Evolutionary conservation across 2,797 vertebrate genomes (phyloP).

Genomic region (Acropternis orthonyx): DNA sequence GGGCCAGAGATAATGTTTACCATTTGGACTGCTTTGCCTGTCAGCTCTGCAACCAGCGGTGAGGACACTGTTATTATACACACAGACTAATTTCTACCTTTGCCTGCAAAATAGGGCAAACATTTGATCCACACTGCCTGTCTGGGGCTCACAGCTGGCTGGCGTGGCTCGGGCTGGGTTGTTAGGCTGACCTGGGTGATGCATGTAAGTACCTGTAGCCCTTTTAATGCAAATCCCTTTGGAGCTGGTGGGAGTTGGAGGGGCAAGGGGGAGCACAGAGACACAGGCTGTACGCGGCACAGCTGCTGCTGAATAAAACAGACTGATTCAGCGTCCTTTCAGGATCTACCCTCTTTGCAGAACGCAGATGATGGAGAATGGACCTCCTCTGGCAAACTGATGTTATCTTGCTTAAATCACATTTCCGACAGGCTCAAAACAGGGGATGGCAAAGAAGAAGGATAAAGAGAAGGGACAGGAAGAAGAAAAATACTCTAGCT

Average conservation of each 20-base stretch:
- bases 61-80: constrained; percentile 72
- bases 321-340: neutral
- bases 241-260: neutral
- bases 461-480: neutral
- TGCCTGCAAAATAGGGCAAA: neutral
- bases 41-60: constrained; percentile 99
- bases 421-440: neutral
- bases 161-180: neutral
- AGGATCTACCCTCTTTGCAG: neutral
- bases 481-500: neutral
- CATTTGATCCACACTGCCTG: neutral
- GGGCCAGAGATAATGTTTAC: constrained; percentile 99
- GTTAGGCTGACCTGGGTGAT: neutral
- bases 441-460: neutral
- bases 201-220: neutral
- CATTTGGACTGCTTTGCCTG: constrained; percentile 99
- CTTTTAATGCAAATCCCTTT: neutral
- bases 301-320: constrained; percentile 48
- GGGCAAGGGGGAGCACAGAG: neutral
- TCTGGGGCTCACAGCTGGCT: neutral
- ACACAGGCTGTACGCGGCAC: neutral
- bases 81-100: neutral
- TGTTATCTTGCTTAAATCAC: neutral
- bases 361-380: neutral
- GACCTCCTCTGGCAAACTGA: neutral